These are phyloP conservation scores for Engystomops pustulosus DNA, from an alignment of 2,113 vertebrate species.

Conservation along the genomic window DNA sequence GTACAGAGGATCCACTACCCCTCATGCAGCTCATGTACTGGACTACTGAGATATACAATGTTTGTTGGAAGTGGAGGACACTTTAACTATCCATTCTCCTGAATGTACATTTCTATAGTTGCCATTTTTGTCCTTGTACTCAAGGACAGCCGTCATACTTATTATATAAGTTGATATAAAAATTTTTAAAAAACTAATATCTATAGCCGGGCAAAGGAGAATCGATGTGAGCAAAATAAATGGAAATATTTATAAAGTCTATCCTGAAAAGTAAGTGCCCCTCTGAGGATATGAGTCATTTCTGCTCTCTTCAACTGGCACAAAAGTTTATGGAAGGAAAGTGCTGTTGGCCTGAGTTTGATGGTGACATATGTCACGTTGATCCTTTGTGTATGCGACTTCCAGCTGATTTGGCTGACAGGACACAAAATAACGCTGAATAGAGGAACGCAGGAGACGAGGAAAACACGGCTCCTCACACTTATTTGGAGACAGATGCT, in stretches of 20 bases:
- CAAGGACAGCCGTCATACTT: not conserved
- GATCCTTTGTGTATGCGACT: conserved; percentile 46
- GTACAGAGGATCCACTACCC: no score
- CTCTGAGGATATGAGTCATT: not conserved
- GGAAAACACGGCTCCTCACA: conserved; percentile 45
- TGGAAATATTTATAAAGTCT: conserved; percentile 22
- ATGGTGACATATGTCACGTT: conserved; percentile 53
- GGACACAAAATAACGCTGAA: conserved; percentile 56
- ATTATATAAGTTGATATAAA: not conserved
- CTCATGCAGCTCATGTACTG: no score
- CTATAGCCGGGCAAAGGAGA: not conserved
- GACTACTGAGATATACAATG: no score
- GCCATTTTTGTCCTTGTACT: not conserved
- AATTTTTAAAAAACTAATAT: not conserved
- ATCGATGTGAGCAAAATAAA: not conserved
- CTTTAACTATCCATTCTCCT: not conserved
- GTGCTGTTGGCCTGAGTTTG: conserved; percentile 53
- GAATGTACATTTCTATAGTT: not conserved
- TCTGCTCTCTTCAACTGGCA: conserved; percentile 34
- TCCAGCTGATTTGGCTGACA: conserved; percentile 57
- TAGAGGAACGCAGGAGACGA: conserved; percentile 31
- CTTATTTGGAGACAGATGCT: conserved; percentile 57
- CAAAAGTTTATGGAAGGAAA: conserved; percentile 41
- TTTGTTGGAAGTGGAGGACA: no score
- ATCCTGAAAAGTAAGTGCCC: not conserved